Conservation (phyloP, 2,797 vertebrate genomes). For the Brotula barbata region DNA sequence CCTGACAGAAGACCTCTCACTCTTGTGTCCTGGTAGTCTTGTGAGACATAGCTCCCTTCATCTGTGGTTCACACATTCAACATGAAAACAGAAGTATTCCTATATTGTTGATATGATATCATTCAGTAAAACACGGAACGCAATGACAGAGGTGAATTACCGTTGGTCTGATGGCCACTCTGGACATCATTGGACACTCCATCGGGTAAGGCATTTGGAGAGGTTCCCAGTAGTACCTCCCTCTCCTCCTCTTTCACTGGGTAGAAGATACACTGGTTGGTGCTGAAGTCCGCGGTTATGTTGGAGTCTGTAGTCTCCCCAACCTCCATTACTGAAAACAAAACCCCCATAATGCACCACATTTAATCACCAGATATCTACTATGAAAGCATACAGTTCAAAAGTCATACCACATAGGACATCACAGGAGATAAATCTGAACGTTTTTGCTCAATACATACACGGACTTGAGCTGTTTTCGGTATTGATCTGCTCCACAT, state of each 20-base stretch:
- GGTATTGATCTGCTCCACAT: constrained; percentile 54
- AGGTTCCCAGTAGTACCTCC: constrained; percentile 71
- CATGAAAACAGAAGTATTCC: constrained; percentile 15
- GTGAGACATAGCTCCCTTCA: constrained; percentile 42
- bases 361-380: neutral
- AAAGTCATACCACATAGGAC: too few species aligned
- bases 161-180: constrained; percentile 25
- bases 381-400: neutral
- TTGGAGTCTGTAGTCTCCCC: constrained; percentile 39
- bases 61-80: constrained; percentile 40
- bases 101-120: neutral
- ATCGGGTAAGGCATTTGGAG: constrained; percentile 34
- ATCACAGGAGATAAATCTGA: neutral
- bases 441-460: constrained; percentile 42
- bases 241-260: constrained; percentile 81
- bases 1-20: constrained; percentile 47
- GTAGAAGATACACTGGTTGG: constrained; percentile 81
- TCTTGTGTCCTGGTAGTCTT: constrained; percentile 59
- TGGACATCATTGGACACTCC: constrained; percentile 24
- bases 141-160: constrained; percentile 45
- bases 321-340: constrained; percentile 73
- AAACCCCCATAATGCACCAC: constrained; percentile 1
- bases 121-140: neutral
- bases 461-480: constrained; percentile 66
- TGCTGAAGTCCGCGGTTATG: constrained; percentile 56